These are phyloP conservation scores for Chrysolina haemoptera DNA, from an alignment of 2,888 invertebrate genomes.

Conservation along the genomic window DNA sequence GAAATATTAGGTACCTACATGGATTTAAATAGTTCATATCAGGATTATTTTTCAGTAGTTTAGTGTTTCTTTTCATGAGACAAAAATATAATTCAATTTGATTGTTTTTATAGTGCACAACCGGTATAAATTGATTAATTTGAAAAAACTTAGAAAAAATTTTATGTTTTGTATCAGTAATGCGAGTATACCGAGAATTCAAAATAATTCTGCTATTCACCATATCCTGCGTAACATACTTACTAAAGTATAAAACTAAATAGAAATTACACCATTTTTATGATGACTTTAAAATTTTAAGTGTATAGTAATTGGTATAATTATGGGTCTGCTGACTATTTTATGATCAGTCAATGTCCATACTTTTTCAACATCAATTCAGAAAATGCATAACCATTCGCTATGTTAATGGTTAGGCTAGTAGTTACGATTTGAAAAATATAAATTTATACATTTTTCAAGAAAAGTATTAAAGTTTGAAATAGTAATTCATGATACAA, in stretches of 20 bases:
- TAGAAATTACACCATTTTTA: conserved; percentile 3
- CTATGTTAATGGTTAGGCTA: background rate
- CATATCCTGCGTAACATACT: conserved; percentile 10
- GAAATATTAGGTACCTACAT: no score
- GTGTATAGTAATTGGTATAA: conserved; percentile 13
- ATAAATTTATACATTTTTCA: background rate
- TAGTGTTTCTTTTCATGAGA: no score
- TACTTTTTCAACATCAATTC: background rate
- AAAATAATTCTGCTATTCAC: background rate
- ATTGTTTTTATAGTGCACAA: no score
- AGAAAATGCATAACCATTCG: background rate
- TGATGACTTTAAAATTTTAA: background rate
- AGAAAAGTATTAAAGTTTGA: no score
- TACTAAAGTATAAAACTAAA: background rate
- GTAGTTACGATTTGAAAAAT: background rate
- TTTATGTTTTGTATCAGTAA: no score
- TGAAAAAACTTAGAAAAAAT: no score
- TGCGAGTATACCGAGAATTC: background rate
- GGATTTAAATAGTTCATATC: no score
- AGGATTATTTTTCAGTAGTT: no score
- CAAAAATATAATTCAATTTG: no score
- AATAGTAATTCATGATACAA: no score
- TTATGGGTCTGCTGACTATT: background rate
- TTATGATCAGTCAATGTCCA: background rate
- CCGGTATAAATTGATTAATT: no score